Conservation (phyloP, 2,888 invertebrate genomes). For the Agonopterix alstromeriana region DNA sequence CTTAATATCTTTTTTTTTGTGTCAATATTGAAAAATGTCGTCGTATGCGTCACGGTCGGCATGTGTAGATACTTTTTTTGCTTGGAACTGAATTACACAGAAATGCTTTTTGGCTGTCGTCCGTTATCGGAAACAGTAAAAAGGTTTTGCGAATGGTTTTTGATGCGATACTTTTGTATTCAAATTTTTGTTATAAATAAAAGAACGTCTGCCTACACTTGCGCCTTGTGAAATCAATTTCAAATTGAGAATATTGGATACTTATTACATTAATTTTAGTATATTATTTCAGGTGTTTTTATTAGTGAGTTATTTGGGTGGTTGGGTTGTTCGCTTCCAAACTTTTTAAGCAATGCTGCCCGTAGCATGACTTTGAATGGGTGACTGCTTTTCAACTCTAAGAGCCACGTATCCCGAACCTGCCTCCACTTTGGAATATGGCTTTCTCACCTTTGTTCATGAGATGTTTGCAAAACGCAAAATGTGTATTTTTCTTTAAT, state of each 20-base stretch:
- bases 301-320: too few species aligned
- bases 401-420: too few species aligned
- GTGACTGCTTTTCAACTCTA: too few species aligned
- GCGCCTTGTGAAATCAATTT: background rate
- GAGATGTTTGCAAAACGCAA: too few species aligned
- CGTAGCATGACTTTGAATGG: too few species aligned
- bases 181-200: constrained; percentile 29
- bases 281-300: too few species aligned
- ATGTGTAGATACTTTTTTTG: background rate
- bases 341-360: too few species aligned
- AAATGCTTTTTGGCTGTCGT: constrained; percentile 71
- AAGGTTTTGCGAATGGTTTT: constrained; percentile 32
- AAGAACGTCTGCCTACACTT: background rate
- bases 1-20: constrained; percentile 32
- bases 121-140: constrained; percentile 60
- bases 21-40: constrained; percentile 63
- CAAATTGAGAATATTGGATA: background rate
- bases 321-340: too few species aligned
- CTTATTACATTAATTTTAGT: too few species aligned
- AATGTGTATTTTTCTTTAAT: too few species aligned
- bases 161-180: constrained; percentile 46
- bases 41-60: constrained; percentile 49
- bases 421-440: too few species aligned
- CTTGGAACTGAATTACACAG: constrained; percentile 53
- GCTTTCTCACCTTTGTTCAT: too few species aligned